A percentile compares a stretch with the other conserved stretches of the same genome.
Conservation (phyloP, 2,797 vertebrate genomes). For the Paratrypauchen microcephalus region DNA sequence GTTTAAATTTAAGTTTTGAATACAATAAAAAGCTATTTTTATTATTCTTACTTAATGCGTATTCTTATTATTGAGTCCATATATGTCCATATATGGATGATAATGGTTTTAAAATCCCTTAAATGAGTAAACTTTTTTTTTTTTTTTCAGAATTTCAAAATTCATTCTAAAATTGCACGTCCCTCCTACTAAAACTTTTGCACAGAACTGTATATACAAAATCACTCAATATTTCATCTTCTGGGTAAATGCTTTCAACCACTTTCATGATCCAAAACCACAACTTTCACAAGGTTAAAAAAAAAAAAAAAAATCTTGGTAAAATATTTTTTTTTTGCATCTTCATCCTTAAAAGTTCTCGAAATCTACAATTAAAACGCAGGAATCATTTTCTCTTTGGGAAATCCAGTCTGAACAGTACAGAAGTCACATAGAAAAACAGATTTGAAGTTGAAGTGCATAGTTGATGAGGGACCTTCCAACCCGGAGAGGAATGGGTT, state of each 20-base stretch:
- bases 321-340: conserved; percentile 30
- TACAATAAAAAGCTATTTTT: no score
- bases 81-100: neutral
- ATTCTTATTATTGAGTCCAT: neutral
- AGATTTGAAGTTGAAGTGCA: conserved; percentile 74
- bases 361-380: conserved; percentile 64
- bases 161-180: neutral
- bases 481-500: conserved; percentile 70
- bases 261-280: conserved; percentile 35
- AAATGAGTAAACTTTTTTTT: no score
- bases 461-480: conserved; percentile 68
- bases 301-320: neutral
- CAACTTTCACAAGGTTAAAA: conserved; percentile 18
- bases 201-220: neutral
- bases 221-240: conserved; percentile 29
- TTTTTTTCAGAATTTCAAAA: neutral
- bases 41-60: no score
- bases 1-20: no score
- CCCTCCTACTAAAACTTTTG: conserved; percentile 1
- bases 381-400: conserved; percentile 71
- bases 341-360: conserved; percentile 51
- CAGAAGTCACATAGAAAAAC: conserved; percentile 39
- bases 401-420: conserved; percentile 56
- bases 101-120: neutral
- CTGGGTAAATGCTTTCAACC: conserved; percentile 39